Evolutionary conservation across 2,888 invertebrate species (phyloP), one percentile per base, ranked within the genome.

Genomic region (Coronaproctus castanopsis): DNA sequence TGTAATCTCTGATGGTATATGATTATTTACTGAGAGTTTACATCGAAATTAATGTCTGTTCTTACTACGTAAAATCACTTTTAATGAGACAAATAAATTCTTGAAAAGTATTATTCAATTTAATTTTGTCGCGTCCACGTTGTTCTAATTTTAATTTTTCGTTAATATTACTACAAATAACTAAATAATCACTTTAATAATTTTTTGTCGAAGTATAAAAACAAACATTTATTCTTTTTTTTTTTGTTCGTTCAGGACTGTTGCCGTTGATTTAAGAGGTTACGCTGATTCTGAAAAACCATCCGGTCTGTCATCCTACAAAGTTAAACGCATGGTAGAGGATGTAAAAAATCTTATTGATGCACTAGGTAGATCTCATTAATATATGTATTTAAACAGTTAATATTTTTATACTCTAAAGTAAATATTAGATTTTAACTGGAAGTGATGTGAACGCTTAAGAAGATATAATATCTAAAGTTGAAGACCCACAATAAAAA

Each of bases 211-310:
- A n/a, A 8, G 36, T 36, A 36, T 36, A 36, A 36, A 8, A 5
- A 36, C 5, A 14, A 36, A 36, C 14, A 5, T 36, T 36, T 8
- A 36, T 36, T n/a, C 48, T 23, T 10, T 54, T 49, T 50, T 54
- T 57, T 60, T 5, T 60, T 54, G 21, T 57, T n/a, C n/a, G 66
- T 68, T 21, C 68, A 82, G 82, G 75, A 78, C 79, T 54, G 76
- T 84, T 20, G 83, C 83, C 10, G 67, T 83, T 2, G 84, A 84
- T 66, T 72, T 80, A 75, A 72, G 83, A 66, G 59, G 59, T 21
- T 59, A 82, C 66, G 80, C 80, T 0, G 80, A 82, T 60, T 82
- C 82, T 0, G 82, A 81, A 62, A 80, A 79, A 66, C 83, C 82
- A 0, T 70, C 73, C 24, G 75, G 72, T 0, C 70, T 72, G 55